Conservation (phyloP, 2,888 invertebrate species). For the Meteorus cinctellus region DNA sequence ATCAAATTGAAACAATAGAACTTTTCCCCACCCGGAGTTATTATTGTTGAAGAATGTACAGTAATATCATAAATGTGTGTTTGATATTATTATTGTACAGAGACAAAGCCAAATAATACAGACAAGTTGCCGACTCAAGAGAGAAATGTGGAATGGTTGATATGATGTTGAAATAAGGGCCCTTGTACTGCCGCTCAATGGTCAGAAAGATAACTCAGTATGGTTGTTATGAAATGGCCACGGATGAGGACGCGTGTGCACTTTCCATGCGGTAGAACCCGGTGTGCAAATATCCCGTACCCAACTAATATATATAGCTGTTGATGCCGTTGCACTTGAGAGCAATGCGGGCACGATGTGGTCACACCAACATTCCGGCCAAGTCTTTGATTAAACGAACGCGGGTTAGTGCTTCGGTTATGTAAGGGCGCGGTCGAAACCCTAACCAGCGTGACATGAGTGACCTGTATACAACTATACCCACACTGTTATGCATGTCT, state of each 20-base stretch:
- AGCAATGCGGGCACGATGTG: constrained; percentile 45
- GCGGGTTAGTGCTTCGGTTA: constrained; percentile 41
- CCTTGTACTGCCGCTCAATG: constrained; percentile 40
- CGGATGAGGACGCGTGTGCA: constrained; percentile 27
- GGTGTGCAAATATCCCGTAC: constrained; percentile 7
- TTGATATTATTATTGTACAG: neutral
- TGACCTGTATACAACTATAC: constrained; percentile 15
- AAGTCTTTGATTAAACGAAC: constrained; percentile 47
- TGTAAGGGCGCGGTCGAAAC: constrained; percentile 45
- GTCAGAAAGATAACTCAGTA: constrained; percentile 46
- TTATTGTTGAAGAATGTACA: neutral
- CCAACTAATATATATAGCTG: neutral
- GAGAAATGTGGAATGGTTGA: constrained; percentile 20
- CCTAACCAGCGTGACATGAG: constrained; percentile 43
- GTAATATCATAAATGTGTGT: neutral
- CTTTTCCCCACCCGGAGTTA: neutral
- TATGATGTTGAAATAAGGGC: constrained; percentile 37
- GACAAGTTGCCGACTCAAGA: neutral
- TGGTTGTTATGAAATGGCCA: constrained; percentile 47
- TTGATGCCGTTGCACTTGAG: constrained; percentile 37
- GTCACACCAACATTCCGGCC: constrained; percentile 43
- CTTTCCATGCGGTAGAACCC: constrained; percentile 14
- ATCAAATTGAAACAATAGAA: neutral
- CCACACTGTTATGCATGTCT: neutral
- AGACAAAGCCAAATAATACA: neutral